Percentiles rank a stretch among this genome's conserved stretches.
Conservation (phyloP, 1,140 invertebrate genomes). For the Pseudomyrmex sp. region DNA sequence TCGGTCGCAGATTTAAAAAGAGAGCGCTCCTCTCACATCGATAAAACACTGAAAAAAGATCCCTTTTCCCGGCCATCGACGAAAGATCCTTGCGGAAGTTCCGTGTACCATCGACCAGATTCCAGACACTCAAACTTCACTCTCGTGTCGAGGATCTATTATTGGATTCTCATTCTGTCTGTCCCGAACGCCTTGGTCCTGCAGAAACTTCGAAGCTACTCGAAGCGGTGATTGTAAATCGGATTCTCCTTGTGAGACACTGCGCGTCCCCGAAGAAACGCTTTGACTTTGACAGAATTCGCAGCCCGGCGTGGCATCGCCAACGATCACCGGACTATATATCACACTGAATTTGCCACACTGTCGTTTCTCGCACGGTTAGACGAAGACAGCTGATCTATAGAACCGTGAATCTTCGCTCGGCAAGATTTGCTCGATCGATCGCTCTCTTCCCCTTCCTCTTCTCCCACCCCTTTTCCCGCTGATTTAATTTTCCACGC, state of each 20-base stretch:
- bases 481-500: background rate
- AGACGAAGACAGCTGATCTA: background rate
- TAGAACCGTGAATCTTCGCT: background rate
- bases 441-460: no score
- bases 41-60: constrained; percentile 60
- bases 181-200: constrained; percentile 38
- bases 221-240: constrained; percentile 56
- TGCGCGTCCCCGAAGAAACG: constrained; percentile 38
- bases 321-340: constrained; percentile 16
- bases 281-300: constrained; percentile 50
- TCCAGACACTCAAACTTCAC: constrained; percentile 55
- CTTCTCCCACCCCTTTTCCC: no score
- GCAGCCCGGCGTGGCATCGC: background rate
- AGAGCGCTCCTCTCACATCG: constrained; percentile 27
- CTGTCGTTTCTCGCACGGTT: background rate
- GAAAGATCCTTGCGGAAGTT: constrained; percentile 34
- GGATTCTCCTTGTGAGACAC: constrained; percentile 42
- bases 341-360: background rate
- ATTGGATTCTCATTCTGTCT: constrained; percentile 60
- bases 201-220: constrained; percentile 54
- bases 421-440: background rate
- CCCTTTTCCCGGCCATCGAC: constrained; percentile 33
- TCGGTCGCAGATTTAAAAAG: constrained; percentile 38
- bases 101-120: constrained; percentile 37
- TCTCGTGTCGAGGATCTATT: constrained; percentile 54